These are phyloP conservation scores for Bombus superbus DNA, from an alignment of 1,140 invertebrate species.

Conservation along the genomic window DNA sequence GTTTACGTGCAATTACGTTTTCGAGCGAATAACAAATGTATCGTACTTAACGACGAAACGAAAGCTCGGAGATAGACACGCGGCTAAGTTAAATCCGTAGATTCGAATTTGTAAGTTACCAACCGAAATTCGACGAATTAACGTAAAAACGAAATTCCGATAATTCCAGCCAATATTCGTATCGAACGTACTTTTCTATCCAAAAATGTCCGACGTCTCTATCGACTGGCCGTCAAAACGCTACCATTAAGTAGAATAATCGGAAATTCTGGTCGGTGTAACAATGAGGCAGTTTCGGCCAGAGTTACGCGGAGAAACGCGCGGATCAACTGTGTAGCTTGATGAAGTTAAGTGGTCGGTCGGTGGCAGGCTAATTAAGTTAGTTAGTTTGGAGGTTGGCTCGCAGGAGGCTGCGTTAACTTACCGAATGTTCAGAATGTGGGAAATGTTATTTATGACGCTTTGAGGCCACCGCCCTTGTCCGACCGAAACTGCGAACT, in stretches of 20 bases:
- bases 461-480: conserved; percentile 11
- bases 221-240: not conserved
- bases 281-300: not conserved
- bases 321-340: conserved; percentile 45
- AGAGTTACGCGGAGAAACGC: conserved; percentile 11
- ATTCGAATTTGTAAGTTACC: too few relatives aligned
- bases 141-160: too few relatives aligned
- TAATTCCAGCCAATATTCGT: too few relatives aligned
- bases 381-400: conserved; percentile 50
- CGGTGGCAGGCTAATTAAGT: conserved; percentile 56
- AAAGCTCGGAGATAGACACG: too few relatives aligned
- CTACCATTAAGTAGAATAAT: not conserved
- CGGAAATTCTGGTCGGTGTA: not conserved
- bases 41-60: too few relatives aligned
- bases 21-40: too few relatives aligned
- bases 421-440: conserved; percentile 45
- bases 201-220: too few relatives aligned
- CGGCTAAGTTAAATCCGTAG: too few relatives aligned
- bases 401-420: conserved; percentile 20
- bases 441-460: conserved; percentile 57
- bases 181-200: too few relatives aligned
- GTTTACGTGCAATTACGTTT: too few relatives aligned
- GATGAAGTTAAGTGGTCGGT: conserved; percentile 55
- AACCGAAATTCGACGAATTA: too few relatives aligned
- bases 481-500: not conserved